phyloP scores from a whole-genome alignment of 2,113 vertebrate genomes.

The Psilopsiagon aymara region DNA sequence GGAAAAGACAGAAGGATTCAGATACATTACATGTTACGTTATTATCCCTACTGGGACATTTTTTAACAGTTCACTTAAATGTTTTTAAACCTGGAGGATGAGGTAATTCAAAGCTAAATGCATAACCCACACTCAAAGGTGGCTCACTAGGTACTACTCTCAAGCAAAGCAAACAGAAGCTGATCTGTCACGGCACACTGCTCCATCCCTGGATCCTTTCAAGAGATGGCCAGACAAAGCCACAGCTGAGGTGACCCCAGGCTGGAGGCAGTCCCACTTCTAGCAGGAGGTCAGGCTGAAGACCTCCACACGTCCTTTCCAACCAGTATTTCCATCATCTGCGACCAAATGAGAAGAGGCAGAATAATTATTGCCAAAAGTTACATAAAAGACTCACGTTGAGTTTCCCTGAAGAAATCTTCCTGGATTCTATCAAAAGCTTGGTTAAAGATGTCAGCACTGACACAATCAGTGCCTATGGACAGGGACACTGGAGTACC shows the following conservation, averaged over 20 bases:
- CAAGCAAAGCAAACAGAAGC: slow-evolving; percentile 23
- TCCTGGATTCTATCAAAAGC: background rate
- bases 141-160: background rate
- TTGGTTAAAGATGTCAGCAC: background rate
- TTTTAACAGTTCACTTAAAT: background rate
- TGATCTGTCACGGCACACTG: background rate
- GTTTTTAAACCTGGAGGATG: slow-evolving; percentile 36
- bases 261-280: slow-evolving; percentile 1
- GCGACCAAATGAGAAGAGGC: background rate
- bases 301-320: background rate
- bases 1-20: background rate
- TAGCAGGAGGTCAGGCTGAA: slow-evolving; percentile 1
- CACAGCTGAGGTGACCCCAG: background rate
- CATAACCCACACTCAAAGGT: background rate
- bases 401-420: background rate
- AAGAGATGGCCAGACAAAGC: slow-evolving; percentile 7
- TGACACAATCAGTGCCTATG: background rate
- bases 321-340: background rate
- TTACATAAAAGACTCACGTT: background rate
- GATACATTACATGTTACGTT: background rate
- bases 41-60: slow-evolving; percentile 4
- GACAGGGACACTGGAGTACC: background rate
- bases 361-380: background rate
- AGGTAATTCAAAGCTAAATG: slow-evolving; percentile 31
- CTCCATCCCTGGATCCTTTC: background rate